A percentile compares a stretch with the other conserved stretches of the same genome.
Evolutionary conservation across 2,113 vertebrate species (phyloP).

Genomic region (Rattus norvegicus): GRCr8 NC_086037.1:50249001-50249500

Average conservation of each 20-base stretch:
- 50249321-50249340: conserved; percentile 81
- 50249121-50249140: not conserved
- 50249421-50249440: conserved; percentile 87
- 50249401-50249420: conserved; percentile 82
- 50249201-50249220: not conserved
- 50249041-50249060: not conserved
- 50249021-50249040: not conserved
- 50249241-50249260: not conserved
- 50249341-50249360: conserved; percentile 81
- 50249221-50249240: not conserved
- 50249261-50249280: not conserved
- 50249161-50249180: not conserved
- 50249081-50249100: conserved; percentile 24
- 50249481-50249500: conserved; percentile 52
- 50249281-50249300: conserved; percentile 51
- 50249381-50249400: conserved; percentile 80
- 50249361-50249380: conserved; percentile 83
- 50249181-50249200: conserved; percentile 26
- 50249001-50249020: conserved; percentile 3
- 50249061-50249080: not conserved
- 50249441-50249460: conserved; percentile 15
- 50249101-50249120: conserved; percentile 16
- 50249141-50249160: conserved; percentile 29
- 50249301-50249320: conserved; percentile 50
- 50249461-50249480: conserved; percentile 15